Evolutionary conservation across 2,113 vertebrate genomes (phyloP).

Genomic region (Entelurus aequoreus): DNA sequence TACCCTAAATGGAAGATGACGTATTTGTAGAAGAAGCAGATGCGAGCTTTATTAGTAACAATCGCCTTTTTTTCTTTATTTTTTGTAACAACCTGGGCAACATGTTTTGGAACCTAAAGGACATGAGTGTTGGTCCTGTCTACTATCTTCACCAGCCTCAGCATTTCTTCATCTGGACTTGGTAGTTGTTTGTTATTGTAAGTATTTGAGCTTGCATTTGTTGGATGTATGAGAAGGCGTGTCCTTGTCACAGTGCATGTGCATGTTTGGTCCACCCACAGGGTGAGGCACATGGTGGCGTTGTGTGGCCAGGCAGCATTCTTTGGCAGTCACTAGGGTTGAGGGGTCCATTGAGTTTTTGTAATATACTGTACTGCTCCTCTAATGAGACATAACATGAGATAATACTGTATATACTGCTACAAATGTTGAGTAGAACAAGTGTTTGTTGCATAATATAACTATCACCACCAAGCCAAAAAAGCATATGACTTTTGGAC

Average conservation of each 20-base stretch:
- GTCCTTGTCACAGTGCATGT: slow-evolving; percentile 3
- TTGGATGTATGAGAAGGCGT: slow-evolving; percentile 28
- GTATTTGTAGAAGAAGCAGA: not conserved
- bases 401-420: too few species aligned
- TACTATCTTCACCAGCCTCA: not conserved
- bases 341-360: too few species aligned
- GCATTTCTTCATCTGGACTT: slow-evolving; percentile 4
- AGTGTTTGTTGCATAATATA: too few species aligned
- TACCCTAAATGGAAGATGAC: not conserved
- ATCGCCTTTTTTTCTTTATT: not conserved
- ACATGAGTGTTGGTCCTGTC: not conserved
- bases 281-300: slow-evolving; percentile 43
- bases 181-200: slow-evolving; percentile 14
- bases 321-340: slow-evolving; percentile 16
- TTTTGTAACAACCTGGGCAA: not conserved
- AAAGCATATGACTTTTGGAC: too few species aligned
- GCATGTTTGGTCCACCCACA: slow-evolving; percentile 16
- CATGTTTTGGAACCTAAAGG: slow-evolving; percentile 1
- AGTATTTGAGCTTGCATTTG: slow-evolving; percentile 12
- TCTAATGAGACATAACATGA: too few species aligned
- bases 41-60: not conserved
- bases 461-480: too few species aligned
- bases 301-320: slow-evolving; percentile 44
- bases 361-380: too few species aligned
- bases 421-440: too few species aligned